Evolutionary conservation across 2,113 vertebrate species (phyloP), one percentile per base, ranked within the genome.

Genomic region (Entomyzon cyanotis): DNA sequence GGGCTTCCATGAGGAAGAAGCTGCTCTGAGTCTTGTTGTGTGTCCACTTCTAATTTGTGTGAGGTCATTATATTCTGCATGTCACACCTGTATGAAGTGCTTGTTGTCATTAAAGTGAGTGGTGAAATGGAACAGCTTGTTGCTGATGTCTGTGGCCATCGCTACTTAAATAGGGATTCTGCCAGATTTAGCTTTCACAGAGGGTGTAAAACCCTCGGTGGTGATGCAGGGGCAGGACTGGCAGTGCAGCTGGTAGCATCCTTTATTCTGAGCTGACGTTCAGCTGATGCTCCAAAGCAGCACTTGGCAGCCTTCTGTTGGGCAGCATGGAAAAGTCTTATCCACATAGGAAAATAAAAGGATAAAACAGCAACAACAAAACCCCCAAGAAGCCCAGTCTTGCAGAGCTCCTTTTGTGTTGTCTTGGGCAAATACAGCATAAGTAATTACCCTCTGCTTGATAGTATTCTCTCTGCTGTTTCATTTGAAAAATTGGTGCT

Each of bases 401-500:
- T 85, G 31, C 37, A 15, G 53, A 58, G 19, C 70, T 94, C 39
- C 47, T 78, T 89, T 86, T 88, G 42, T 77, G 27, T 59, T 90
- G 58, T 87, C 41, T n/a, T 87, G 39, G 44, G 25, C 74, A 89
- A 53, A 69, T 73, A 25, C 28, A 62, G 31, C 46, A 60, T 65
- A 77, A 91, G 31, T 94, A 60, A 91, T 87, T 84, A 59, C 53
- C 18, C 21, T 79, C 30, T 41, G 37, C 63, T 87, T 5, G 6
- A 87, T 89, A 39, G 27, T 62, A 69, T 82, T 83, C 46, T 90
- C 13, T 68, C 19, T 68, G 56, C 68, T 63, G 53, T 87, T 94
- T 94, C 49, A 30, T 87, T 84, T 85, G 84, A 62, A 91, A 79
- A 94, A 94, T 30, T 73, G 58, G 41, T 69, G 39, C 87, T 94